phyloP scores from a whole-genome alignment of 1,140 invertebrate genomes.

The Sycophaga agraensis region DNA sequence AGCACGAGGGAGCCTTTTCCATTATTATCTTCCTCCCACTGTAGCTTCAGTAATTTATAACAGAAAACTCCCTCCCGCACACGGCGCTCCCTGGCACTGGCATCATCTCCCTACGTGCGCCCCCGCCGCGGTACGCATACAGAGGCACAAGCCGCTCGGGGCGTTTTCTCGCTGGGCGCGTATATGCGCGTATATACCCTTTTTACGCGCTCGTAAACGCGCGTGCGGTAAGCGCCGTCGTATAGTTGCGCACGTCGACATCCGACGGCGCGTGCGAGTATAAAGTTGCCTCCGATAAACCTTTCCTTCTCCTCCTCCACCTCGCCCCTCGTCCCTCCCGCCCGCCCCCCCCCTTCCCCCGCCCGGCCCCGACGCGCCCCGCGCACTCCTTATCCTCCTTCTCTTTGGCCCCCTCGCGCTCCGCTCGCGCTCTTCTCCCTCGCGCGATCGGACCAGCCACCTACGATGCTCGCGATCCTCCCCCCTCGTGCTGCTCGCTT shows the following conservation, averaged over 20 bases:
- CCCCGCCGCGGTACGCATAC: no score
- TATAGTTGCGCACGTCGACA: conserved; percentile 2
- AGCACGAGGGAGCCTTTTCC: conserved; percentile 10
- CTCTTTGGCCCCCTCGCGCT: neutral
- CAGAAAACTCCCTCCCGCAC: neutral
- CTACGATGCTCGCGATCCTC: neutral
- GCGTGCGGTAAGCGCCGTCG: neutral
- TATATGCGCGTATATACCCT: neutral
- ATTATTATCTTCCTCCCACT: neutral
- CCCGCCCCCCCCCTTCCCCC: neutral
- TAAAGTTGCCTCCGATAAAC: conserved; percentile 21
- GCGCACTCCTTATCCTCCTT: neutral
- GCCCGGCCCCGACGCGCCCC: no score
- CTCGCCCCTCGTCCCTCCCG: neutral
- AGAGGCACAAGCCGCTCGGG: no score
- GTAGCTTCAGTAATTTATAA: conserved; percentile 4
- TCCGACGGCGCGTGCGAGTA: conserved; percentile 11
- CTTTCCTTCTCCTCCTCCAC: neutral
- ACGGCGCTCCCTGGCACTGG: no score
- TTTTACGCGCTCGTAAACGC: conserved; percentile 26
- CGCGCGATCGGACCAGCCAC: neutral
- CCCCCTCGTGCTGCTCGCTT: neutral
- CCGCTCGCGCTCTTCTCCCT: no score
- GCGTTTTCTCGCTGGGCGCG: neutral
- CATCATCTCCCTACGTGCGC: no score